Conservation (phyloP, 2,797 vertebrate species). For the Philypnodon macrostomus region DNA sequence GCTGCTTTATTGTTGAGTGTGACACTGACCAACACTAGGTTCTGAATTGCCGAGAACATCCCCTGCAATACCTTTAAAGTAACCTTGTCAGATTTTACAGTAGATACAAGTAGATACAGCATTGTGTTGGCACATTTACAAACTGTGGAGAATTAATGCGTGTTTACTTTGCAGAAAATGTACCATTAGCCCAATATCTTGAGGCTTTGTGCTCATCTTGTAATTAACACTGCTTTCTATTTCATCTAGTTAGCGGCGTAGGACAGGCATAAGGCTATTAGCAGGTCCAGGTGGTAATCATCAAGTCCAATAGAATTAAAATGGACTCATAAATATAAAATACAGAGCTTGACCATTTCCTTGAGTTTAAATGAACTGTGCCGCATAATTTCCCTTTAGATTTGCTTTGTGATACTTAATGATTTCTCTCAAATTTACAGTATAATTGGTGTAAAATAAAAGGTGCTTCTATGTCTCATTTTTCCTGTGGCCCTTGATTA, state of each 20-base stretch:
- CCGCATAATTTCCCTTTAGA: conserved; percentile 64
- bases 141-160: background rate
- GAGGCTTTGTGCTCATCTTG: conserved; percentile 2
- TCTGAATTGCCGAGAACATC: too few relatives aligned
- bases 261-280: conserved; percentile 7
- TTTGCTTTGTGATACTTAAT: conserved; percentile 44
- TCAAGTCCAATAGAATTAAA: conserved; percentile 22
- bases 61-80: too few relatives aligned
- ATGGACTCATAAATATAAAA: conserved; percentile 42
- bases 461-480: conserved; percentile 31
- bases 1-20: too few relatives aligned
- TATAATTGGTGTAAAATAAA: conserved; percentile 62
- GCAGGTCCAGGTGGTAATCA: conserved; percentile 18
- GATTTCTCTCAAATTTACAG: conserved; percentile 54
- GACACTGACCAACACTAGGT: too few relatives aligned
- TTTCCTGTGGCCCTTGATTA: conserved; percentile 42
- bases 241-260: conserved; percentile 10
- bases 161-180: conserved; percentile 4
- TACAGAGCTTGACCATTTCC: conserved; percentile 36
- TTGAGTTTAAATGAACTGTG: conserved; percentile 53
- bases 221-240: conserved; percentile 1
- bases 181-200: background rate
- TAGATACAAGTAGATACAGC: too few relatives aligned
- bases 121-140: background rate
- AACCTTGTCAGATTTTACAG: too few relatives aligned